Evolutionary conservation across 2,888 invertebrate species (phyloP), one percentile per base, ranked within the genome.

Genomic region (Andrena haemorrhoa): DNA sequence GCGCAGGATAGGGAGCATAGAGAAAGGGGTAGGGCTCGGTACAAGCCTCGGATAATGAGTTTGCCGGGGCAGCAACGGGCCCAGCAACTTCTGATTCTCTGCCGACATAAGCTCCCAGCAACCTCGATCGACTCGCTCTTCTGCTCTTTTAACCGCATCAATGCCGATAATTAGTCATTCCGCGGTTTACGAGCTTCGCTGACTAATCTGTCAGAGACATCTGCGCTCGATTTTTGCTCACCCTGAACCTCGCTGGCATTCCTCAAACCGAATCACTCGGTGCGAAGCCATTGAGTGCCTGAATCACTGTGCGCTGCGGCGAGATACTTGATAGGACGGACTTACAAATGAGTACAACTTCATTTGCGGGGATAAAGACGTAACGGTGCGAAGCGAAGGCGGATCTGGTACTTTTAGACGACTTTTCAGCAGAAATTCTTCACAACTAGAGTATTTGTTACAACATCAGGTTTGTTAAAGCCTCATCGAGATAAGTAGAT

Each of bases 31-130:
- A 70, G 64, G 75, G 56, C 65, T 66, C 49, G 73, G 56, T 70
- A 85, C 79, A 78, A 84, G 82, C 78, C 77, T 64, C 75, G 75
- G 80, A 84, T 89, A 89, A 89, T 88, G 89, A 89, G 88, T 89
- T 87, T 89, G 85, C 79, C 66, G 80, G 84, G 87, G 83, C 82
- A 68, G 77, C 76, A 73, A 75, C 79, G 68, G 69, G 58, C 82
- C 82, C 72, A 49, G 81, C 75, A 68, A 79, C 79, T 80, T 70
- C 71, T 66, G 75, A 86, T 75, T 76, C 78, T 74, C 61, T 20
- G 53, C 56, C 10, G 49, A 23, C 51, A 23, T 61, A 56, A 75
- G 79, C 58, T 29, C 16, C 41, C 29, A 35, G 77, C 70, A 68
- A 51, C 26, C 69, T 65, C 80, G 79, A 86, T 82, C 76, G 60